Conservation (phyloP, 2,797 vertebrate genomes). For the Spinus pinus region DNA sequence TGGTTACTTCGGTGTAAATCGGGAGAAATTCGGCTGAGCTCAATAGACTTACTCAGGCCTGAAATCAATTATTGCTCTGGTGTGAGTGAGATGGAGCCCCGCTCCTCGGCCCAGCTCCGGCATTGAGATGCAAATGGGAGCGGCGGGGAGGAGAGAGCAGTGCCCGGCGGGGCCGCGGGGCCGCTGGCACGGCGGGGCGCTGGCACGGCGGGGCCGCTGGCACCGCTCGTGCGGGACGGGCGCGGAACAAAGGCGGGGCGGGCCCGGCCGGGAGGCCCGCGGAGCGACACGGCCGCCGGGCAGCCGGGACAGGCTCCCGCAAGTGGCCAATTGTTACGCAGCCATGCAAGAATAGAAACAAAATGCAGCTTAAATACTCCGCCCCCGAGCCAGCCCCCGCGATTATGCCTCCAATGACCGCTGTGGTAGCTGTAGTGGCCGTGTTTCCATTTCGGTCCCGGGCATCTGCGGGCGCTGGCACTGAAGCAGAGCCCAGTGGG, state of each 20-base stretch:
- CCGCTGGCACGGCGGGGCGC: neutral
- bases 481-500: neutral
- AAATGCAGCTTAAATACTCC: neutral
- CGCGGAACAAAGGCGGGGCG: neutral
- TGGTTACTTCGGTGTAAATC: neutral
- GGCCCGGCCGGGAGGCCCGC: neutral
- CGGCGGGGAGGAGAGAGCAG: accelerated
- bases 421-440: neutral
- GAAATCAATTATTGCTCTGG: neutral
- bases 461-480: neutral
- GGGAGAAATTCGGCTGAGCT: neutral
- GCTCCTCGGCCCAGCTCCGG: neutral
- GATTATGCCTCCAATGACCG: neutral
- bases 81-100: neutral
- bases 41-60: neutral
- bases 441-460: neutral
- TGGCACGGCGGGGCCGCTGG: no score
- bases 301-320: neutral
- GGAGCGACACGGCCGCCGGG: neutral
- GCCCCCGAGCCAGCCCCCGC: neutral
- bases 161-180: no score
- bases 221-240: neutral
- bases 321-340: neutral
- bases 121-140: neutral
- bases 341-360: neutral